These are phyloP conservation scores for Sisyra nigra DNA, from an alignment of 2,888 invertebrate genomes.

Conservation along the genomic window DNA sequence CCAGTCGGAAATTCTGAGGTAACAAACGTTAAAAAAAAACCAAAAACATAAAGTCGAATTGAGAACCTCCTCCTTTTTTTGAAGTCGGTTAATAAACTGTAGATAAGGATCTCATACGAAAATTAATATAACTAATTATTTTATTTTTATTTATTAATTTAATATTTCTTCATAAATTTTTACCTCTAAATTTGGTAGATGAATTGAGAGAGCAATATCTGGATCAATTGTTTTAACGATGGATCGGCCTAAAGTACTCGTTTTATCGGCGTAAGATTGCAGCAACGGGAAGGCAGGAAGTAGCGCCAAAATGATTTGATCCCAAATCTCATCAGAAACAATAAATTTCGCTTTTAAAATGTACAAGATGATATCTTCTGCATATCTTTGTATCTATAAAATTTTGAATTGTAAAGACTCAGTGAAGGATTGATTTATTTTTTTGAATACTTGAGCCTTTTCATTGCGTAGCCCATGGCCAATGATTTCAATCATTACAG, in stretches of 20 bases:
- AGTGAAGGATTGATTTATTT: no score
- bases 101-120: no score
- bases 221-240: conserved; percentile 45
- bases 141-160: neutral
- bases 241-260: conserved; percentile 35
- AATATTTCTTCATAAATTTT: conserved; percentile 5
- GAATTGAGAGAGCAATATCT: conserved; percentile 41
- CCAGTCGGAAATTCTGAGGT: no score
- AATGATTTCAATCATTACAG: conserved; percentile 44
- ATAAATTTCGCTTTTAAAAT: conserved; percentile 45
- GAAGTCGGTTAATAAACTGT: no score
- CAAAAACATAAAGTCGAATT: neutral
- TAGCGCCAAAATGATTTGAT: conserved; percentile 37
- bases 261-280: conserved; percentile 38
- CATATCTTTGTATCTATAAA: conserved; percentile 36
- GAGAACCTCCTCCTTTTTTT: no score
- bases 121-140: neutral
- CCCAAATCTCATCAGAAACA: conserved; percentile 44
- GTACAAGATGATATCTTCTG: conserved; percentile 43
- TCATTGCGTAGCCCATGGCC: conserved; percentile 39
- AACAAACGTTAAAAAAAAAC: neutral
- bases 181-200: conserved; percentile 36
- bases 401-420: conserved; percentile 9
- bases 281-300: conserved; percentile 42
- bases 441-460: conserved; percentile 23